Evolutionary conservation across 2,888 invertebrate genomes (phyloP).

Genomic region (Fissipunctia ypsillon): DNA sequence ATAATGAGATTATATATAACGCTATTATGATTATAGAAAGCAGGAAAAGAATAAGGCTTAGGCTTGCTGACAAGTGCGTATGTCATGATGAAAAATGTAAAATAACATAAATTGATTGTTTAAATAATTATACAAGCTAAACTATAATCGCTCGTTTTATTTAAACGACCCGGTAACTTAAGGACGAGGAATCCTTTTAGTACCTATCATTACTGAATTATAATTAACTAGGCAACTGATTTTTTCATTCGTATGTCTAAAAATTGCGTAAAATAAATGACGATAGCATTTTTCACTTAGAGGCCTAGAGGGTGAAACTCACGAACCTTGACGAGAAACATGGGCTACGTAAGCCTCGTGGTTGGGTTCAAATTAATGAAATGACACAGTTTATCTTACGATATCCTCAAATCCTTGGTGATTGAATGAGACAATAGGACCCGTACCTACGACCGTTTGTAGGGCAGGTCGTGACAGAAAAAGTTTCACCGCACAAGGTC

Average conservation of each 20-base stretch:
- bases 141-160: neutral
- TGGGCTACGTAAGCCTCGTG: neutral
- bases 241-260: neutral
- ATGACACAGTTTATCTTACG: conserved; percentile 25
- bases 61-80: neutral
- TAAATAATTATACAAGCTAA: neutral
- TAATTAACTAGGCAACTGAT: neutral
- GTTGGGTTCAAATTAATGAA: conserved; percentile 43
- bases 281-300: neutral
- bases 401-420: conserved; percentile 34
- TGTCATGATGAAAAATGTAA: neutral
- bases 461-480: neutral
- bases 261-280: neutral
- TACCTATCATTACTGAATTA: neutral
- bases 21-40: too few relatives aligned
- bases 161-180: neutral
- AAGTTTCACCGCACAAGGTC: neutral
- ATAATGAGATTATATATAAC: too few relatives aligned
- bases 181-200: neutral
- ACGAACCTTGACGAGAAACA: conserved; percentile 2
- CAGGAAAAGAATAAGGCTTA: too few relatives aligned
- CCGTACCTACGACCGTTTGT: neutral
- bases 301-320: neutral
- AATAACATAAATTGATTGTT: neutral
- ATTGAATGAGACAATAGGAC: conserved; percentile 34